phyloP scores from a whole-genome alignment of 2,113 vertebrate genomes.

The Hypanus sabinus region DNA sequence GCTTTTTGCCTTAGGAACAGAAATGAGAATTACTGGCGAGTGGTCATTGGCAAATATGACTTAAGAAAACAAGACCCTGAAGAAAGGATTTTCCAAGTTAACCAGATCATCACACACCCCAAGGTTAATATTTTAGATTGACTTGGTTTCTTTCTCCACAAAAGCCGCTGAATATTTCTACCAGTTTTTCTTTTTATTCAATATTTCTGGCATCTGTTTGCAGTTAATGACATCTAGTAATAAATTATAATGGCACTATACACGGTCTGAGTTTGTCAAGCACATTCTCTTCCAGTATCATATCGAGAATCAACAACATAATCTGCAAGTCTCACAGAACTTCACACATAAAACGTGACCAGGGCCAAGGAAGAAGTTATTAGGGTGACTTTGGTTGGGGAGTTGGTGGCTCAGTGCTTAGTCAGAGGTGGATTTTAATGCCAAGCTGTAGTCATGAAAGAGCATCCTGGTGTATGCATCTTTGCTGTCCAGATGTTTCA shows the following conservation, averaged over 20 bases:
- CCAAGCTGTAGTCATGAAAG: too few relatives aligned
- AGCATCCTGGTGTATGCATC: too few relatives aligned
- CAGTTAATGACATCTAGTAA: background rate
- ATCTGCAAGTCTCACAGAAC: background rate
- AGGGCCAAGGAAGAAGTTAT: background rate
- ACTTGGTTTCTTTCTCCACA: too few relatives aligned
- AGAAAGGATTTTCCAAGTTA: conserved; percentile 67
- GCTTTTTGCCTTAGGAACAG: conserved; percentile 55
- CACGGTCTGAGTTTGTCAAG: background rate
- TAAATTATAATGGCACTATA: background rate
- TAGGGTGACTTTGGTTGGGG: background rate
- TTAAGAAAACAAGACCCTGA: conserved; percentile 61
- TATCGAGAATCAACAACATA: background rate
- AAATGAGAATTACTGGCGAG: conserved; percentile 80
- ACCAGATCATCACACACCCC: conserved; percentile 80
- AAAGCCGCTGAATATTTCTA: background rate
- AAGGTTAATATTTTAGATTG: conserved; percentile 59
- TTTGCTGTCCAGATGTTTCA: too few relatives aligned
- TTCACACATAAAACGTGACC: background rate
- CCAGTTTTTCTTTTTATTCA: too few relatives aligned
- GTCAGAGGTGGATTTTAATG: background rate
- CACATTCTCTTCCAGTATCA: background rate
- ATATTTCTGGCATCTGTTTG: background rate
- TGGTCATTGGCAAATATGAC: conserved; percentile 74
- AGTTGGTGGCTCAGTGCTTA: background rate